Base-by-base conservation (phyloP, 2,888 invertebrate genomes). In the Cryptus armator region DNA sequence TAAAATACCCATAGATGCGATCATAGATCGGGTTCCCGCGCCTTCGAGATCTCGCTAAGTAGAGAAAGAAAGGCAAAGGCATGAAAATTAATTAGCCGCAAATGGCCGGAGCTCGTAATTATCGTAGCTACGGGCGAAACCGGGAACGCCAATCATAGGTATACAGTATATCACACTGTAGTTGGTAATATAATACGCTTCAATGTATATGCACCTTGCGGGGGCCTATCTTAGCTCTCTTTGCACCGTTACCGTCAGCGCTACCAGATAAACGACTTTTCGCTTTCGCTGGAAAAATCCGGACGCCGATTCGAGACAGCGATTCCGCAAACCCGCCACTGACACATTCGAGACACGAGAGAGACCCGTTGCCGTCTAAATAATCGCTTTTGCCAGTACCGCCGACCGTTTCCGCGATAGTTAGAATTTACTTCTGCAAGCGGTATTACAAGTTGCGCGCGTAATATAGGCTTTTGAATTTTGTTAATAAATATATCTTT, bases 201-300 rank as follows among this genome's bases (percentile, higher is more conserved):
- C 64, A 48, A 78, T 78, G 67, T 56, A 68, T 77, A 68, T 56
- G 1, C 10, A 67, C 67, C 3, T 46, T 19, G 14, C 5, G 37
- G 37, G 7, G 37, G 6, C 44, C 59, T 44, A 46, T 59, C 51
- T 37, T 56, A 70, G 75, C 70, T 75, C 62, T 78, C 37, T 37
- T 37, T 37, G 37, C 37, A 1, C 37, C 75, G 75, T 51, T 46
- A 19, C 5, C 46, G 70, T 71, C 7, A 3, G 24, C 53, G 24
- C 67, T 29, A 16, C 56, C 16, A 77, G 75, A 76, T 80, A 82
- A 79, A 85, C 75, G 68, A 76, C 80, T 86, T 37, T 37, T 82
- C 80, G 85, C 88, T 88, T 88, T 87, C 88, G 86, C 86, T 78
- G 6, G 86, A 87, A 88, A 88, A 86, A 88, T 86, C 86, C 78